These are phyloP conservation scores for Dipus sagitta DNA, from an alignment of 2,797 vertebrate species.

Conservation along the genomic window DNA sequence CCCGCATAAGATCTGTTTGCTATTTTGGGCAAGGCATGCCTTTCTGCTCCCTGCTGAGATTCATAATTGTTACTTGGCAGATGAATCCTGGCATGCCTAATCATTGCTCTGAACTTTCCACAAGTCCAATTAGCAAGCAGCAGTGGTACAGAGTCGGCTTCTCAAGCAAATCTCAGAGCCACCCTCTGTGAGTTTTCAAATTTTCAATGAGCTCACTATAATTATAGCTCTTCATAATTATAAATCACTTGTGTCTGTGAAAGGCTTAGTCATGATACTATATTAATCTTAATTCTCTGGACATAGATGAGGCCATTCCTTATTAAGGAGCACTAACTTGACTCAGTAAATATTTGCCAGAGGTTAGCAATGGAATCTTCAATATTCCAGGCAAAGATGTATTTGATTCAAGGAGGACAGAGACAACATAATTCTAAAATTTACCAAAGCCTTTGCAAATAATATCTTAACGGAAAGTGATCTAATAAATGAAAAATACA, in stretches of 20 bases:
- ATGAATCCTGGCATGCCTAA: constrained; percentile 75
- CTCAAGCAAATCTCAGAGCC: constrained; percentile 60
- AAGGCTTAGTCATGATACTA: constrained; percentile 76
- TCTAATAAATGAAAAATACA: background rate
- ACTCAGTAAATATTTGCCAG: constrained; percentile 63
- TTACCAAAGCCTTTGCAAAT: constrained; percentile 26
- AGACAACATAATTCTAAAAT: background rate
- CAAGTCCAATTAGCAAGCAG: constrained; percentile 80
- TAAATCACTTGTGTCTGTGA: constrained; percentile 76
- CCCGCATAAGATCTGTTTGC: constrained; percentile 47
- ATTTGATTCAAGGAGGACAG: constrained; percentile 18
- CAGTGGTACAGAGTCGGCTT: constrained; percentile 42
- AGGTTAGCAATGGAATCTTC: constrained; percentile 21
- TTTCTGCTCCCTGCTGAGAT: constrained; percentile 76
- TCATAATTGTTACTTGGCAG: constrained; percentile 80
- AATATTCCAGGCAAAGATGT: constrained; percentile 41
- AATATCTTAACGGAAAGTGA: constrained; percentile 1
- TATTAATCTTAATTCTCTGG: constrained; percentile 57
- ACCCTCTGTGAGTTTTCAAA: constrained; percentile 65
- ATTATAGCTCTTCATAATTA: constrained; percentile 80
- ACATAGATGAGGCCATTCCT: background rate
- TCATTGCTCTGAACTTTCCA: constrained; percentile 84
- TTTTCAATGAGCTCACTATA: constrained; percentile 66
- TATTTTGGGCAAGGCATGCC: constrained; percentile 65
- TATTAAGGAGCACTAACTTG: constrained; percentile 37